phyloP scores from a whole-genome alignment of 2,888 invertebrate species.

The Scaptomyza reducta region DNA sequence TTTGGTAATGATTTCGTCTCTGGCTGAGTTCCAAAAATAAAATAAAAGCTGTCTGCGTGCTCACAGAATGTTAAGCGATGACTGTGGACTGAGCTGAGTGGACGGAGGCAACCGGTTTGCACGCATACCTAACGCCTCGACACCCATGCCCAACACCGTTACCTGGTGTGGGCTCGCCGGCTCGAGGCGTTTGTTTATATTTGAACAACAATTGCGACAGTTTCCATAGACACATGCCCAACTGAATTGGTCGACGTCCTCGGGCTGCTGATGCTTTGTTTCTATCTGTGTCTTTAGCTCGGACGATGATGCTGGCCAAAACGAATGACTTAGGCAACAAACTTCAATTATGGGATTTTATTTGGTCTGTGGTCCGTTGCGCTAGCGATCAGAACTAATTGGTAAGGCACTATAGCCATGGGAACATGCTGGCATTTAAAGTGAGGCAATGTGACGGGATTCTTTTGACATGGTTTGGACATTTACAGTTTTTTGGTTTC shows the following conservation, averaged over 20 bases:
- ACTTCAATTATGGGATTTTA: slow-evolving; percentile 45
- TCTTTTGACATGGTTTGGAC: slow-evolving; percentile 10
- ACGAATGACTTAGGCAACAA: slow-evolving; percentile 74
- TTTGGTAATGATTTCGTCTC: slow-evolving; percentile 30
- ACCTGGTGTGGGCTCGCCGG: slow-evolving; percentile 37
- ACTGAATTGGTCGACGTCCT: slow-evolving; percentile 49
- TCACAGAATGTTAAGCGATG: slow-evolving; percentile 55
- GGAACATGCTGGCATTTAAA: slow-evolving; percentile 40
- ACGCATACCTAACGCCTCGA: slow-evolving; percentile 35
- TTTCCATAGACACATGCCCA: slow-evolving; percentile 68
- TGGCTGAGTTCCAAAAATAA: slow-evolving; percentile 32
- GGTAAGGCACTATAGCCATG: slow-evolving; percentile 31
- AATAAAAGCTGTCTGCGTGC: slow-evolving; percentile 37
- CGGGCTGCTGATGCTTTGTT: slow-evolving; percentile 12
- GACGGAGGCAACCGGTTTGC: slow-evolving; percentile 60
- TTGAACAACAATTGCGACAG: slow-evolving; percentile 74
- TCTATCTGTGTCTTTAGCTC: background rate
- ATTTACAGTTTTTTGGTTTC: background rate
- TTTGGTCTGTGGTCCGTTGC: slow-evolving; percentile 8
- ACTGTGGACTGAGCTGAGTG: slow-evolving; percentile 32
- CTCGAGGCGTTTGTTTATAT: slow-evolving; percentile 64
- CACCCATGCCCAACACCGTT: slow-evolving; percentile 57
- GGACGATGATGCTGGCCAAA: slow-evolving; percentile 30
- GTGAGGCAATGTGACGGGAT: slow-evolving; percentile 43
- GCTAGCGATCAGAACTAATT: slow-evolving; percentile 49